Percentiles rank a stretch among this genome's conserved stretches.
These are phyloP conservation scores for Chionoecetes opilio DNA, from an alignment of 1,140 invertebrate species.

Conservation along the genomic window DNA sequence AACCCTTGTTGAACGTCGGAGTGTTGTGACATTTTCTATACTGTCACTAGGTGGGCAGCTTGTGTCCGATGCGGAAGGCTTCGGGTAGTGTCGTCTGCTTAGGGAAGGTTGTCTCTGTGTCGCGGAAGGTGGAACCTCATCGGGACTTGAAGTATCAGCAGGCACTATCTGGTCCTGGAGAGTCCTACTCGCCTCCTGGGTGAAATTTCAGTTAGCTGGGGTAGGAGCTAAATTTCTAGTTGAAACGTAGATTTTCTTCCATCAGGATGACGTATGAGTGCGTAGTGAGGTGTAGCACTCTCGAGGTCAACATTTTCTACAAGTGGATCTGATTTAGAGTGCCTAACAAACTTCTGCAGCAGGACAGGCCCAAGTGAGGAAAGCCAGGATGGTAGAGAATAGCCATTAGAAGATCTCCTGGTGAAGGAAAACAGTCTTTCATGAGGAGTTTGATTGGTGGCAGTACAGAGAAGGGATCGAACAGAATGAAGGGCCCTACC, in stretches of 20 bases:
- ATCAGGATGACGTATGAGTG: background rate
- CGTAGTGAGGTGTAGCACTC: background rate
- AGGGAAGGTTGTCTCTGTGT: too few relatives aligned
- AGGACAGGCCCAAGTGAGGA: background rate
- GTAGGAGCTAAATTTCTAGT: background rate
- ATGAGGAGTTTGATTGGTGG: conserved; percentile 1
- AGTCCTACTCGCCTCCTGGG: too few relatives aligned
- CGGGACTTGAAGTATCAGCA: too few relatives aligned
- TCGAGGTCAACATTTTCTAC: background rate
- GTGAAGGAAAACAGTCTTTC: background rate
- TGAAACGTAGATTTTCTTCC: background rate
- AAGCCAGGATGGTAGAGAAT: background rate
- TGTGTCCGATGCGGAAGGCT: too few relatives aligned
- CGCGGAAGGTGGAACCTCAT: too few relatives aligned
- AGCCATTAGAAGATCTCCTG: background rate
- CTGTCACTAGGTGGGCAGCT: too few relatives aligned
- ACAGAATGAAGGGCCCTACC: background rate
- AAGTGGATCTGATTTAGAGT: background rate
- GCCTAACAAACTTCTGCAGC: background rate
- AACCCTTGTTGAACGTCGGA: too few relatives aligned
- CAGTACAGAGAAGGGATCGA: conserved; percentile 28
- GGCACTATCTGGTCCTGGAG: too few relatives aligned
- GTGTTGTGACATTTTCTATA: too few relatives aligned
- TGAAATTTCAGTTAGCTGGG: background rate
- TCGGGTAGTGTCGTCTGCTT: too few relatives aligned